These are phyloP conservation scores for Pseudorhiza aurosa DNA, from an alignment of 30 jellyfish, hydroid and myxozoan species.

Conservation along the genomic window DNA sequence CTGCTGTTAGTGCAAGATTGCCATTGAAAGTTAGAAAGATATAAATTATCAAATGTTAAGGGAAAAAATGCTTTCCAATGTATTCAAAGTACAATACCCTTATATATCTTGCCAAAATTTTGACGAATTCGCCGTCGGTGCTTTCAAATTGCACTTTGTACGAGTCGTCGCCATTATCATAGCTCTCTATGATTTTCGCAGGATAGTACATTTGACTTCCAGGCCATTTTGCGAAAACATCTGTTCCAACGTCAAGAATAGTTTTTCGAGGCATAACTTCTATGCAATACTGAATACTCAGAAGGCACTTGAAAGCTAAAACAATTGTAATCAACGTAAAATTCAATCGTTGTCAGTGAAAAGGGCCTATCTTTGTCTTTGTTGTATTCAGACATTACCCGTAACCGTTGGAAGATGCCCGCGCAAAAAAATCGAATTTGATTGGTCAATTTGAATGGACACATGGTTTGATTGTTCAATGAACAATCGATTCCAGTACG, in stretches of 20 bases:
- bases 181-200: conserved; percentile 43
- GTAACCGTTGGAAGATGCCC: conserved; percentile 70
- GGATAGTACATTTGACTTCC: conserved; percentile 76
- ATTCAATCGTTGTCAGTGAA: too few species aligned
- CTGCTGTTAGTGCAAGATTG: too few species aligned
- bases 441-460: conserved; percentile 49
- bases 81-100: conserved; percentile 47
- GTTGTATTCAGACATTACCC: conserved; percentile 8
- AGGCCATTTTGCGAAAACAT: conserved; percentile 87
- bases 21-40: too few species aligned
- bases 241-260: conserved; percentile 46
- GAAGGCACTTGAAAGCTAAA: not conserved
- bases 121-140: conserved; percentile 28
- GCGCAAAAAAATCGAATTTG: conserved; percentile 44
- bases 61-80: too few species aligned
- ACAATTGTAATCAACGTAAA: not conserved
- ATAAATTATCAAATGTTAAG: too few species aligned
- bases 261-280: conserved; percentile 34
- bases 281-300: not conserved
- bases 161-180: conserved; percentile 37
- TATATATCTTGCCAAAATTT: conserved; percentile 44
- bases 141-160: conserved; percentile 50
- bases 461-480: conserved; percentile 37
- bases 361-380: conserved; percentile 31
- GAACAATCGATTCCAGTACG: not conserved